Base-by-base conservation (phyloP, 2,797 vertebrate genomes). In the Lithobates sylvaticus region DNA sequence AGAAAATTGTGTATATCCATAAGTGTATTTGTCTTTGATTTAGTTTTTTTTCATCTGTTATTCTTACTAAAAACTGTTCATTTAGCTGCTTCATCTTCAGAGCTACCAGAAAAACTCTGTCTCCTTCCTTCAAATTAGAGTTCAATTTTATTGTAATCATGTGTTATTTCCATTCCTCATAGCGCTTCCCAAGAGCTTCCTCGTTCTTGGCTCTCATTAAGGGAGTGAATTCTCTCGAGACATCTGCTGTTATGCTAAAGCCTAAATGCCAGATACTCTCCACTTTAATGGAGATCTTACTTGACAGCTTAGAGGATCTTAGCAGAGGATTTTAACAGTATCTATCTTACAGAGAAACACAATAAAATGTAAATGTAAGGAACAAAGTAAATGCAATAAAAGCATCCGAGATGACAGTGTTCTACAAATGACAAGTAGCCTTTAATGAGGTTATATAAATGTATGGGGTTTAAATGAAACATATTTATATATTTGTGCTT, bases 61-160 rank as follows among this genome's bases (percentile, higher is more conserved):
- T 75, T 65, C 42, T 42, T 68, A 73, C 54, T 47, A 26, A 32
- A 26, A 78, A 58, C 70, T 85, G 70, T 73, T 83, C 80, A 79
- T 78, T 79, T 79, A 73, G 75, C 47, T 68, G 80, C 75, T 77
- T 83, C 72, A 87, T 79, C 76, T 61, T 64, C 78, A 15, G 21
- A 10, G 68, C 80, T 79, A 79, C 58, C 34, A 87, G 81, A 79
- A 74, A 65, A 50, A 68, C n/a, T 73, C 86, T 78, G 23, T 84
- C 65, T 74, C 34, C 36, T 83, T 83, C 83, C 82, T 78, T 84
- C 76, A 87, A 87, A 84, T 79, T 87, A 73, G 81, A 78, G 86
- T 79, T 84, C 86, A 65, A 83, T 87, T 87, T 78, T 83, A 74
- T 87, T 84, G 86, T 87, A 87, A 87, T 87, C 86, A 84, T 87